Evolutionary conservation across 2,888 invertebrate species (phyloP).

Genomic region (Molorchus minor): DNA sequence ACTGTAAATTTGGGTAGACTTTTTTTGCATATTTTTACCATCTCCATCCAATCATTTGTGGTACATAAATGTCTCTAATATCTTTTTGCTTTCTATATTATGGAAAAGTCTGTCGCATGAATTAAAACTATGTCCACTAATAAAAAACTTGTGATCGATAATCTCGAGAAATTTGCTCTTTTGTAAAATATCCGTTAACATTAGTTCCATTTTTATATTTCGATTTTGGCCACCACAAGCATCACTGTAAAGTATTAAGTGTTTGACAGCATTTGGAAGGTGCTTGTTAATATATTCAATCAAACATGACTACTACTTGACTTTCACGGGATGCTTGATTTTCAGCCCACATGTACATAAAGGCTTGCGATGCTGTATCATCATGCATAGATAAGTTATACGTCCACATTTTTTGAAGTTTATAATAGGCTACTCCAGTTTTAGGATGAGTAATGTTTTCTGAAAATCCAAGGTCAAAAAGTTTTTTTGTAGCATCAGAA

Average conservation of each 20-base stretch:
- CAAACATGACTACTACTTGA: conserved; percentile 24
- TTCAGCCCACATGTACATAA: conserved; percentile 35
- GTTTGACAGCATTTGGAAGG: too few relatives aligned
- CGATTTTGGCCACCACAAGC: conserved; percentile 47
- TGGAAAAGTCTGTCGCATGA: conserved; percentile 36
- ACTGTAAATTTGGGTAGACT: conserved; percentile 13
- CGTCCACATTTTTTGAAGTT: conserved; percentile 38
- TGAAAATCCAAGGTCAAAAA: conserved; percentile 40
- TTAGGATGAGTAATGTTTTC: conserved; percentile 40
- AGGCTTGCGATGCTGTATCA: conserved; percentile 16
- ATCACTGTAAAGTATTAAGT: too few relatives aligned
- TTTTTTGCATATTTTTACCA: conserved; percentile 37
- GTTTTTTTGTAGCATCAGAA: conserved; percentile 13
- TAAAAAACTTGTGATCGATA: conserved; percentile 44
- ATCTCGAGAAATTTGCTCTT: conserved; percentile 34
- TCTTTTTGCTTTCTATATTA: conserved; percentile 43
- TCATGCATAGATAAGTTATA: conserved; percentile 38
- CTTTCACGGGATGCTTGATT: conserved; percentile 15
- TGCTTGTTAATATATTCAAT: too few relatives aligned
- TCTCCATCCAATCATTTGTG: conserved; percentile 36
- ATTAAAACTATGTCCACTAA: conserved; percentile 42
- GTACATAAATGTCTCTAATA: conserved; percentile 35
- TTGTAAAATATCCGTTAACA: conserved; percentile 40
- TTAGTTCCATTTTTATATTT: conserved; percentile 46
- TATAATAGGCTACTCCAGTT: conserved; percentile 38